phyloP scores from a whole-genome alignment of 2,888 invertebrate species.

The Tetranychus piercei region DNA sequence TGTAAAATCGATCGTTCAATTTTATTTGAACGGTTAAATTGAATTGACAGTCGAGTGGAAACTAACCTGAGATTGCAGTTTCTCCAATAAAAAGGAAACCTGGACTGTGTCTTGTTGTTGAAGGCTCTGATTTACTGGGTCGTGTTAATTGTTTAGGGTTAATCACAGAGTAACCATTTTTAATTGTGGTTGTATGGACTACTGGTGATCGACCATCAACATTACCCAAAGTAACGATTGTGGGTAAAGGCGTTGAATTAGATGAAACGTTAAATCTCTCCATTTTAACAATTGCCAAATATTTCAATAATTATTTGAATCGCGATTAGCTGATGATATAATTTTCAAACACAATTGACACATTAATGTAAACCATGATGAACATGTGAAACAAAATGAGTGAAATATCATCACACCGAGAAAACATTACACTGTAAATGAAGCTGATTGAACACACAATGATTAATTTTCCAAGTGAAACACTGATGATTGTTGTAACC shows the following conservation, averaged over 20 bases:
- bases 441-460: too few relatives aligned
- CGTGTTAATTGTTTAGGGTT: not conserved
- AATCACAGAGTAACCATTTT: not conserved
- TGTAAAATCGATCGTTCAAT: not conserved
- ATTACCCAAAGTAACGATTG: not conserved
- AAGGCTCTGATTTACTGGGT: not conserved
- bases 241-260: not conserved
- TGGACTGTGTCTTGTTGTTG: not conserved
- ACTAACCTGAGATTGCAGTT: not conserved
- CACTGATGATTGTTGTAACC: too few relatives aligned
- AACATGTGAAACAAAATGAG: too few relatives aligned
- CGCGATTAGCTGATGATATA: not conserved
- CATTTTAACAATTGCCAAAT: not conserved
- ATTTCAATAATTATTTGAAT: not conserved
- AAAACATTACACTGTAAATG: too few relatives aligned
- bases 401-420: too few relatives aligned
- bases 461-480: too few relatives aligned
- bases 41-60: not conserved
- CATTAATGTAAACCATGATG: not conserved
- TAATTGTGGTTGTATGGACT: not conserved
- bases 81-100: not conserved
- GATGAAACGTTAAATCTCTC: not conserved
- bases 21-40: not conserved
- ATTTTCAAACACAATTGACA: not conserved
- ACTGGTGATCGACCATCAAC: not conserved